Conservation (phyloP, 2,888 invertebrate species). For the Siphonodentalium dalli region DNA sequence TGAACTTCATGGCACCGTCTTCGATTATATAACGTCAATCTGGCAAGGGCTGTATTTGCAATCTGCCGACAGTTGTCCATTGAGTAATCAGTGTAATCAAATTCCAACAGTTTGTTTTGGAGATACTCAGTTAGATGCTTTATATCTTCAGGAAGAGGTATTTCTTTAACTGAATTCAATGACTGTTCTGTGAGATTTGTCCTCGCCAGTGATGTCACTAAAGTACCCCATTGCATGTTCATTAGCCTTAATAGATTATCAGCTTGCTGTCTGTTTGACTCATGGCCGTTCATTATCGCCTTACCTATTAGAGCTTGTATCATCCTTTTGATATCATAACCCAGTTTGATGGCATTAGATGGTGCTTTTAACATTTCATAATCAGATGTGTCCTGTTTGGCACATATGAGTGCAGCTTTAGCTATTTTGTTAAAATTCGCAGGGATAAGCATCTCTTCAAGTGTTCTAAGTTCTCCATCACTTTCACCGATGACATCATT, state of each 20-base stretch:
- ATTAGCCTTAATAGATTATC: slow-evolving; percentile 4
- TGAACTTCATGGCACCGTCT: slow-evolving; percentile 7
- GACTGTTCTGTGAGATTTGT: slow-evolving; percentile 1
- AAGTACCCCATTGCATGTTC: slow-evolving; percentile 4
- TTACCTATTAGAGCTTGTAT: background rate
- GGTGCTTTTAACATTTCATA: slow-evolving; percentile 8
- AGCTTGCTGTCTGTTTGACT: background rate
- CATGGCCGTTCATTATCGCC: slow-evolving; percentile 3
- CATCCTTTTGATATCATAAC: slow-evolving; percentile 8
- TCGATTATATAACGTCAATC: slow-evolving; percentile 1
- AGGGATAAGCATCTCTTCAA: slow-evolving; percentile 1
- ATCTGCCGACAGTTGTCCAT: slow-evolving; percentile 3
- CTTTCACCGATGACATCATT: no score
- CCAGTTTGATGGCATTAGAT: slow-evolving; percentile 11
- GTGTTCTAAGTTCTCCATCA: background rate
- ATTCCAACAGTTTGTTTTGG: background rate
- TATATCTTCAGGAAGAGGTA: slow-evolving; percentile 9
- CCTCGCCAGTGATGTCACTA: slow-evolving; percentile 1
- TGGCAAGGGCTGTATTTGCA: background rate
- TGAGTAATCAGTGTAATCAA: background rate
- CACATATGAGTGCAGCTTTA: slow-evolving; percentile 1
- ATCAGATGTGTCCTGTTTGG: slow-evolving; percentile 5
- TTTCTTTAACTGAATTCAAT: background rate
- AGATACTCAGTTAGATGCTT: slow-evolving; percentile 5
- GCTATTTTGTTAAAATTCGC: slow-evolving; percentile 1